Evolutionary conservation across 2,888 invertebrate species (phyloP).

Genomic region (Strigamia crassipes): DNA sequence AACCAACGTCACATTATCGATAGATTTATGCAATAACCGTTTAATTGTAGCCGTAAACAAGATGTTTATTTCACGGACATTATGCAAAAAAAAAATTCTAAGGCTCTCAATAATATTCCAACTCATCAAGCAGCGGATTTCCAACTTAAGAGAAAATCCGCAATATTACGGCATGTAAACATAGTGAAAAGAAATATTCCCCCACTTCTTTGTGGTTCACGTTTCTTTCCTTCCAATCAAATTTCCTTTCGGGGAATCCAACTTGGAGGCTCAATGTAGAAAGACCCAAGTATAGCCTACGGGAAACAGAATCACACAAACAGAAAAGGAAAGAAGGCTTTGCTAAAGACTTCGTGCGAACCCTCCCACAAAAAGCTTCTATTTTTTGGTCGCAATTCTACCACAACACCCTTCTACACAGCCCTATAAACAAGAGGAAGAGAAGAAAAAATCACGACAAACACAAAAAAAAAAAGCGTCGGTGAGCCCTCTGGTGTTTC

Average conservation of each 20-base stretch:
- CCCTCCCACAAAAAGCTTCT: not conserved
- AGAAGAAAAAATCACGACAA: not conserved
- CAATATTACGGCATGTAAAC: too few species aligned
- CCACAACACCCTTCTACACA: not conserved
- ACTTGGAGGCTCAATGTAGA: not conserved
- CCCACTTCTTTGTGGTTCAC: conserved; percentile 14
- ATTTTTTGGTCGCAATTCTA: not conserved
- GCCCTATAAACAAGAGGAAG: not conserved
- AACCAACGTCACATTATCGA: too few species aligned
- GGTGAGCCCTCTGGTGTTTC: not conserved
- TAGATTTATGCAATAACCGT: too few species aligned
- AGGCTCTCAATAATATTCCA: too few species aligned
- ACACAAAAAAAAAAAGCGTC: too few species aligned
- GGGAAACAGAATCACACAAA: conserved; percentile 11
- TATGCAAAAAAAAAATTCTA: too few species aligned
- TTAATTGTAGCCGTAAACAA: too few species aligned
- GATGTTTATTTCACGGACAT: too few species aligned
- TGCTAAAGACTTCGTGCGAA: not conserved
- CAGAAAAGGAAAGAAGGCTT: not conserved
- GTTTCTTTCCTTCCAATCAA: conserved; percentile 18
- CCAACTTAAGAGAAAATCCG: too few species aligned
- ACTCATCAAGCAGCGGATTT: too few species aligned
- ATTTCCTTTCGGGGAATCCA: conserved; percentile 4
- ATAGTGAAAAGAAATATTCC: not conserved
- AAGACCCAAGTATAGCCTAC: not conserved